Evolutionary conservation across 2,113 vertebrate genomes (phyloP), one percentile per base, ranked within the genome.

Genomic region (Eclectus roratus): DNA sequence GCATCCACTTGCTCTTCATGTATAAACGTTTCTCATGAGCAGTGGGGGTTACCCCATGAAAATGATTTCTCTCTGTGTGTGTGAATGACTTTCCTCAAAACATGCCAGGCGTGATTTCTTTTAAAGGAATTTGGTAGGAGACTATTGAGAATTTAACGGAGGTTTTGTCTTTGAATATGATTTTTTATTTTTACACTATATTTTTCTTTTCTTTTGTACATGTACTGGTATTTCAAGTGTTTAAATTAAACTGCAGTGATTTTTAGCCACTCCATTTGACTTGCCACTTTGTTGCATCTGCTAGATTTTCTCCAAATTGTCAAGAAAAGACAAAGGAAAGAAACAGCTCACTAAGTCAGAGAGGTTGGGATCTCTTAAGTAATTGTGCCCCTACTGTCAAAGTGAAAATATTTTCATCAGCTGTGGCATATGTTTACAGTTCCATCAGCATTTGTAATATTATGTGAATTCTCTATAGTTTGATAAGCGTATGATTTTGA

Each of bases 11-110:
- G 15, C 23, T 9, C 35, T 79, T 49, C 2, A 3, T 28, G 9
- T 3, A 1, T 33, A 68, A 85, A 53, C 0, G 0, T 2, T 15
- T 31, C 41, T 85, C 29, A 3, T 17, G 71, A 47, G 82, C 66
- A 33, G 53, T 18, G 50, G 29, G 10, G 37, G 41, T 84, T 78
- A 21, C 79, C 29, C 43, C 13, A 3, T 58, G 64, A 60, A 70
- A 78, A n/a, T 19, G 8, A 58, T 39, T 69, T 33, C 33, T 88
- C 9, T 53, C 31, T 31, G 1, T 31, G 35, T 27, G 1, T 64
- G 28, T 69, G 65, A 46, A 71, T 82, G 23, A 28, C 47, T 76
- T 80, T 31, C 52, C 12, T 73, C 23, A 28, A 37, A 79, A 76
- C 25, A 16, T 43, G 12, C 10, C 33, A 52, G 21, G 35, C 56